A percentile compares a stretch with the other conserved stretches of the same genome.
Evolutionary conservation across 2,113 vertebrate species (phyloP).

Genomic region (Sturnus vulgaris): DNA sequence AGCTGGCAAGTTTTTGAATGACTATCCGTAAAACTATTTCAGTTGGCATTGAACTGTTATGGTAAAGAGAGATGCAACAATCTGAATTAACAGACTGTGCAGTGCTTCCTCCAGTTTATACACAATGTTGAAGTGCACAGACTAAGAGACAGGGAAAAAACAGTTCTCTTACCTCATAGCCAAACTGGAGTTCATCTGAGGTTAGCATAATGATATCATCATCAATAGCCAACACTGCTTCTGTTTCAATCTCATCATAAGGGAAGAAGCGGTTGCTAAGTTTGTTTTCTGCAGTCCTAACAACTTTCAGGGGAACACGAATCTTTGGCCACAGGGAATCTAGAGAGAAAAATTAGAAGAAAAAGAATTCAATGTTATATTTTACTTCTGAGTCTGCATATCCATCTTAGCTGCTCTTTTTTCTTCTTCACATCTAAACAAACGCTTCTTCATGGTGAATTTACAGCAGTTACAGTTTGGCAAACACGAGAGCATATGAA

Average conservation of each 20-base stretch:
- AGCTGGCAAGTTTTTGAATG: not conserved
- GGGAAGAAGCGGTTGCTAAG: constrained; percentile 98
- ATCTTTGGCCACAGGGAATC: constrained; percentile 97
- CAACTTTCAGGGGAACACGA: constrained; percentile 90
- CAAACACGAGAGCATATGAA: not conserved
- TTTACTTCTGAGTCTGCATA: not conserved
- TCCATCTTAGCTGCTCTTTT: not conserved
- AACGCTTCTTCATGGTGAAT: not conserved
- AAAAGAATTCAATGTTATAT: not conserved
- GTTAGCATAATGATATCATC: constrained; percentile 99
- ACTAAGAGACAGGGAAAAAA: accelerated
- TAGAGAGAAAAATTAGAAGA: constrained; percentile 37
- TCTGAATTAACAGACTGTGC: not conserved
- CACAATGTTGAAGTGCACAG: not conserved
- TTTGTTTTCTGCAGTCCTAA: constrained; percentile 94
- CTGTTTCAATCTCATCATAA: constrained; percentile 95
- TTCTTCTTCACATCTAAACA: not conserved
- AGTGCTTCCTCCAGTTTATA: not conserved
- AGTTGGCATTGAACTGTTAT: not conserved
- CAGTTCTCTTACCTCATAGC: constrained; percentile 85
- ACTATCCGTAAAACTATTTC: not conserved
- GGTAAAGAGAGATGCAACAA: not conserved
- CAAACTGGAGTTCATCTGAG: constrained; percentile 96
- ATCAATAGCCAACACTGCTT: constrained; percentile 94
- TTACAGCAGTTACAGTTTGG: not conserved